Base-by-base conservation (phyloP, 2,888 invertebrate species). In the Pandemis corylana region DNA sequence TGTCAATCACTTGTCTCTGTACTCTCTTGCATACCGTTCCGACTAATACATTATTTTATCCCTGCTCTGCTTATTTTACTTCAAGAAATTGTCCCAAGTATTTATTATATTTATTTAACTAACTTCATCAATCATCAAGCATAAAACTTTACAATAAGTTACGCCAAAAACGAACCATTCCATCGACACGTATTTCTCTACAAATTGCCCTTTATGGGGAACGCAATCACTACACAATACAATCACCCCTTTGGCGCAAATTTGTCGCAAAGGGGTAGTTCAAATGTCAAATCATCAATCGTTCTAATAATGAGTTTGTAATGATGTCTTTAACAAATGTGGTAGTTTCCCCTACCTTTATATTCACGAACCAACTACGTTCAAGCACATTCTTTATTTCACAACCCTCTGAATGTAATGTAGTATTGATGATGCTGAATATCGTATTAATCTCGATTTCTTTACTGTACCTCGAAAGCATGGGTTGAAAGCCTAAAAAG, bases 231-330 rank as follows among this genome's bases (percentile, higher is more conserved):
- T 74, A 4, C 4, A 36, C 28, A 36, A 36, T 70, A 70, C 42
- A 66, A 42, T 13, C 51, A 75, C 70, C 75, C 71, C 71, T 71
- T 75, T 56, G 49, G 61, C 15, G 67, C 28, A 75, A 75, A 75
- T 71, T 67, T 70, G 71, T 62, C 67, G 75, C 67, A 67, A 75
- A 71, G 75, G 75, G 71, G 70, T 75, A 49, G 53, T 75, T 75
- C n/a, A 36, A 20, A 67, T 66, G 75, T 67, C 75, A 70, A 15
- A 61, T 61, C 61, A 66, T 68, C 59, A 41, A 44, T 66, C 49
- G 15, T 46, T 7, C n/a, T 59, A 51, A 44, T 74, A 66, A 70
- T 74, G 68, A 49, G 20, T 56, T 63, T 20, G 7, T 65, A 67
- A 42, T 67, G 67, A 67, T 7, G 49, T 28, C 7, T 44, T 42